Base-by-base conservation (phyloP, 2,888 invertebrate species). In the Therioaphis trifolii region DNA sequence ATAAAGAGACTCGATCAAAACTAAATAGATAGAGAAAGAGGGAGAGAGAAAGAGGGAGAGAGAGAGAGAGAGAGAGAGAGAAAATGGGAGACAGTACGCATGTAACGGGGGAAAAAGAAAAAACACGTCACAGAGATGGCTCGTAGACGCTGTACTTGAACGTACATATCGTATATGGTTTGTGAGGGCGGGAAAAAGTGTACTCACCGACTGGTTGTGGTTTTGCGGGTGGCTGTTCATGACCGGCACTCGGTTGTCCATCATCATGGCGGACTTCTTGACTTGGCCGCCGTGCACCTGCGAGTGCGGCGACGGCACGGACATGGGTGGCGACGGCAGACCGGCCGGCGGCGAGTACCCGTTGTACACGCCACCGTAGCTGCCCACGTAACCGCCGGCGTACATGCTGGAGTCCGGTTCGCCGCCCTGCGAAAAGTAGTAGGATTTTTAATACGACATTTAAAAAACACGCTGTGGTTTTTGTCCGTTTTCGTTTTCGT, bases 271-370 rank as follows among this genome's bases (percentile, higher is more conserved):
- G 40, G 82, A 74, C 75, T 76, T 80, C 46, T 80, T 85, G 66
- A 78, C 78, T 72, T 84, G 85, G 1, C 75, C 84, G 1, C 75
- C 84, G 24, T 74, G 85, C 9, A 85, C 75, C 61, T 85, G 85
- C 49, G 85, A 84, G 29, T 85, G 85, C 3, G 85, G 84, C 61
- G 84, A 84, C 49, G 85, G 85, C 43, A 84, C 84, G 21, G 85
- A 85, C 79, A 85, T 85, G 24, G 87, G 88, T 18, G 87, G 87
- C 71, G 87, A 87, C 27, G 87, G 86, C 11, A 87, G 85, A 40
- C 90, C 89, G 69, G 89, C 88, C 84, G 89, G 89, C 29, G 90
- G 90, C 4, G 90, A 90, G 86, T 90, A 90, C 11, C 89, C 89
- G 85, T 89, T 89, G 86, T 90, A 90, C 58, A 88, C 87, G 85